A percentile compares a stretch with the other conserved stretches of the same genome.
These are phyloP conservation scores for Dendrophyllia cribrosa DNA, from an alignment of 64 coral and sea anemone species.

Conservation along the genomic window DNA sequence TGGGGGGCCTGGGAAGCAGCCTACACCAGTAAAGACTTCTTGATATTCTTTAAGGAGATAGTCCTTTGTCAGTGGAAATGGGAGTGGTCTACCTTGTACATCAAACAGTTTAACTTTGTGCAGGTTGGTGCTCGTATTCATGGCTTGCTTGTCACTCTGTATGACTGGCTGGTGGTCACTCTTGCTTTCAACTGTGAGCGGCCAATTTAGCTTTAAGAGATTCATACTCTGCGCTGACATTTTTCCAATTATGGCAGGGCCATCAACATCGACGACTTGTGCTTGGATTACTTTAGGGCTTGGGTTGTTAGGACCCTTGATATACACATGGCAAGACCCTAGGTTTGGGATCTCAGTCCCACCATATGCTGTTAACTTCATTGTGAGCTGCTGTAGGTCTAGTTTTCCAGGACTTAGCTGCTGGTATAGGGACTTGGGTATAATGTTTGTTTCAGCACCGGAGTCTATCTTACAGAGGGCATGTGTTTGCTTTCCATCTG, in stretches of 20 bases:
- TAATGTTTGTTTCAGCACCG: too few relatives aligned
- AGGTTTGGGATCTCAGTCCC: conserved; percentile 63
- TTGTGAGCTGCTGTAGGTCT: too few relatives aligned
- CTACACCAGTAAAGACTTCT: conserved; percentile 59
- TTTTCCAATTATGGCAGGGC: conserved; percentile 39
- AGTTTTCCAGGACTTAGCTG: too few relatives aligned
- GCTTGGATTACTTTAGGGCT: conserved; percentile 5
- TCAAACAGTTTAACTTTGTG: conserved; percentile 29
- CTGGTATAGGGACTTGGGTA: too few relatives aligned
- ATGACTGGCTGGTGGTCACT: background rate
- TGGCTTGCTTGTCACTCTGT: background rate
- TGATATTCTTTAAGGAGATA: conserved; percentile 53
- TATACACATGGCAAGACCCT: conserved; percentile 43
- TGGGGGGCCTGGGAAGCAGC: conserved; percentile 40
- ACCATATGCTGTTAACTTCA: conserved; percentile 48
- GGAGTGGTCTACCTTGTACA: conserved; percentile 41
- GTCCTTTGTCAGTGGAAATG: conserved; percentile 57
- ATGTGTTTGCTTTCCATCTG: too few relatives aligned
- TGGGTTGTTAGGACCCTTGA: conserved; percentile 27
- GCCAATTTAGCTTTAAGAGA: conserved; percentile 32
- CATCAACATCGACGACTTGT: conserved; percentile 45
- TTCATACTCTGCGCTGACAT: conserved; percentile 33
- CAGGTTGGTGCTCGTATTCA: background rate
- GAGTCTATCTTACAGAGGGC: too few relatives aligned
- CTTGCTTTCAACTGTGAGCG: background rate